Conservation (phyloP, 2,797 vertebrate genomes). For the Alfaro cultratus region DNA sequence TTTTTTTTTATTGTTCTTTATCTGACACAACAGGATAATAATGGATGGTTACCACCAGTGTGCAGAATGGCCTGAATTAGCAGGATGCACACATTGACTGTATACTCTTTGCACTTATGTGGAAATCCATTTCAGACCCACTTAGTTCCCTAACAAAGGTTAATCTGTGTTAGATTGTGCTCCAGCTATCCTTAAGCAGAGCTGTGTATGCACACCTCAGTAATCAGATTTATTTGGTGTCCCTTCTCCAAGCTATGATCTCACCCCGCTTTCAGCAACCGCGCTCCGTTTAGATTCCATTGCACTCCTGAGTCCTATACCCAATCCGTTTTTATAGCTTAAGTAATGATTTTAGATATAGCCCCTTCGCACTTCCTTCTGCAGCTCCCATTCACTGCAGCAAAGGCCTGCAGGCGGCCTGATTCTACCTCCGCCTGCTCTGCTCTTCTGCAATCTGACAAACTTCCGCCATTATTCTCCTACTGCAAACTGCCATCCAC, state of each 20-base stretch:
- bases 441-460: not conserved
- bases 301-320: constrained; percentile 11
- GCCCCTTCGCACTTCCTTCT: constrained; percentile 41
- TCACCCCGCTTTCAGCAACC: constrained; percentile 47
- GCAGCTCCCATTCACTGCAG: constrained; percentile 42
- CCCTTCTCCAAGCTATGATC: constrained; percentile 56
- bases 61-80: constrained; percentile 30
- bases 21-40: not conserved
- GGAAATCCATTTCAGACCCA: constrained; percentile 32
- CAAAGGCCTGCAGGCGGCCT: constrained; percentile 25
- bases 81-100: constrained; percentile 41
- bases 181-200: not conserved
- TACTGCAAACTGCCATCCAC: not conserved
- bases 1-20: not conserved
- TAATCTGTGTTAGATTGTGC: constrained; percentile 6
- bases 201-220: constrained; percentile 5
- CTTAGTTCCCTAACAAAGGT: not conserved
- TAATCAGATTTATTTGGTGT: constrained; percentile 59
- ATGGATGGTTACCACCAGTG: not conserved
- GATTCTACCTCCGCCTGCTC: not conserved
- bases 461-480: not conserved
- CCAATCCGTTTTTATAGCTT: constrained; percentile 51
- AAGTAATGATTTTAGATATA: constrained; percentile 53
- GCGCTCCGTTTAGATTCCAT: constrained; percentile 50
- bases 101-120: constrained; percentile 7